Conservation (phyloP, 2,888 invertebrate genomes). For the Antheraea assamensis region DNA sequence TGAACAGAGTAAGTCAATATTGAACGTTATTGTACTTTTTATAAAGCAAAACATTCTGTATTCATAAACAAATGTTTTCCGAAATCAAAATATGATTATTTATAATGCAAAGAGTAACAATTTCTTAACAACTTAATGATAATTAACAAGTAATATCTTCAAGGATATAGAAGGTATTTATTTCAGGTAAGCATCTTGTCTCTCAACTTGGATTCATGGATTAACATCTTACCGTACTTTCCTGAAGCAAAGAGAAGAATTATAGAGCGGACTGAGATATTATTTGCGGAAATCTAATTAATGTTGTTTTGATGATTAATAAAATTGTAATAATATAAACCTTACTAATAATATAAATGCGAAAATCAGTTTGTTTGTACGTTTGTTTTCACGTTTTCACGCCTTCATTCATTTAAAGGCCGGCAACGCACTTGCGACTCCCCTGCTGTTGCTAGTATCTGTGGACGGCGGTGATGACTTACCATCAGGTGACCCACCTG, state of each 20-base stretch:
- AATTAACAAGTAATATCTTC: neutral
- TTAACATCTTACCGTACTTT: slow-evolving; percentile 65
- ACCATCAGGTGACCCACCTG: too few relatives aligned
- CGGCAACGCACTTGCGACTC: too few relatives aligned
- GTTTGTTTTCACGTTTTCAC: too few relatives aligned
- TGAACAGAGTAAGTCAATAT: too few relatives aligned
- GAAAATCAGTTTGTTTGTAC: too few relatives aligned
- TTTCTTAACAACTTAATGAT: neutral
- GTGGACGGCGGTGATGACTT: too few relatives aligned
- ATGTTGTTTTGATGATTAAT: neutral
- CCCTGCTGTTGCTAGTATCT: too few relatives aligned
- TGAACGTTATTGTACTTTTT: too few relatives aligned
- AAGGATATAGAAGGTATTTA: neutral
- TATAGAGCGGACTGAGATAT: slow-evolving; percentile 53
- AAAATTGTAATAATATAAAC: neutral
- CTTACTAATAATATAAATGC: neutral
- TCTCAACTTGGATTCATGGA: slow-evolving; percentile 65
- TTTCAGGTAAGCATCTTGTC: slow-evolving; percentile 65
- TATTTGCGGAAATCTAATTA: slow-evolving; percentile 52
- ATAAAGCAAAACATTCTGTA: too few relatives aligned
- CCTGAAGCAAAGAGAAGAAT: slow-evolving; percentile 63
- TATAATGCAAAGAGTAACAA: neutral
- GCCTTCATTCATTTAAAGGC: too few relatives aligned
- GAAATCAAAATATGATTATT: neutral
- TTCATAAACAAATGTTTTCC: too few relatives aligned